A percentile compares a stretch with the other conserved stretches of the same genome.
These are phyloP conservation scores for Oryzias melastigma DNA, from an alignment of 2,113 vertebrate genomes.

Conservation along the genomic window DNA sequence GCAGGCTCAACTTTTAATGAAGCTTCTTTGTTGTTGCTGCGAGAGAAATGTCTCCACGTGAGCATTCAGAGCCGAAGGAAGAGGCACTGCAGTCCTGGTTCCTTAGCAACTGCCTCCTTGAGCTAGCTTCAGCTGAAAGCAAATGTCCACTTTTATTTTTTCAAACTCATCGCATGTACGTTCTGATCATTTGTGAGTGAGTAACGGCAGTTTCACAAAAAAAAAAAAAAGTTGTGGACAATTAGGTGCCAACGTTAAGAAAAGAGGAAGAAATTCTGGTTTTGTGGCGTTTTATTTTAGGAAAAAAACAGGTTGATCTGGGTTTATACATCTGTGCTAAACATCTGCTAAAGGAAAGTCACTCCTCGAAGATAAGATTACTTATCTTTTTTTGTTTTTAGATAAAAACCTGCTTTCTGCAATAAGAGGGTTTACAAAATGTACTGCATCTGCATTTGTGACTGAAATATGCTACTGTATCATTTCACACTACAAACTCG, in stretches of 20 bases:
- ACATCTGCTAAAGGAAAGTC: slow-evolving; percentile 52
- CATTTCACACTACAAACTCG: slow-evolving; percentile 6
- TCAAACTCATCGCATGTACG: slow-evolving; percentile 17
- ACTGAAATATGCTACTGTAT: no score
- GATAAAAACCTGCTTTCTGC: background rate
- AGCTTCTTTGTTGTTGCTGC: slow-evolving; percentile 40
- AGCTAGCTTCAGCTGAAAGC: slow-evolving; percentile 58
- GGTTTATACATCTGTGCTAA: slow-evolving; percentile 29
- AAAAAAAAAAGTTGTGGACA: background rate
- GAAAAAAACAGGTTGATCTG: slow-evolving; percentile 55
- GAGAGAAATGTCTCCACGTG: slow-evolving; percentile 45
- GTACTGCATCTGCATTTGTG: background rate
- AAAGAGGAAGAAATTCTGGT: slow-evolving; percentile 29
- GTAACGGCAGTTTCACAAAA: background rate
- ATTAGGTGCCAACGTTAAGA: background rate
- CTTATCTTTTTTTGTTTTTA: background rate
- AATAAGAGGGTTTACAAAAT: background rate
- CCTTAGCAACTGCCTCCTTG: slow-evolving; percentile 78
- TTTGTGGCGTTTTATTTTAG: slow-evolving; percentile 18
- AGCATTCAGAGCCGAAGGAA: slow-evolving; percentile 44
- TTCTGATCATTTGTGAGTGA: slow-evolving; percentile 7
- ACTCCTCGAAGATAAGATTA: slow-evolving; percentile 16
- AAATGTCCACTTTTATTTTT: slow-evolving; percentile 22
- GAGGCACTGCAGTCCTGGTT: slow-evolving; percentile 56
- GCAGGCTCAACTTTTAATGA: slow-evolving; percentile 27